Evolutionary conservation across 2,888 invertebrate species (phyloP), one percentile per base, ranked within the genome.

Genomic region (Pocota personata): DNA sequence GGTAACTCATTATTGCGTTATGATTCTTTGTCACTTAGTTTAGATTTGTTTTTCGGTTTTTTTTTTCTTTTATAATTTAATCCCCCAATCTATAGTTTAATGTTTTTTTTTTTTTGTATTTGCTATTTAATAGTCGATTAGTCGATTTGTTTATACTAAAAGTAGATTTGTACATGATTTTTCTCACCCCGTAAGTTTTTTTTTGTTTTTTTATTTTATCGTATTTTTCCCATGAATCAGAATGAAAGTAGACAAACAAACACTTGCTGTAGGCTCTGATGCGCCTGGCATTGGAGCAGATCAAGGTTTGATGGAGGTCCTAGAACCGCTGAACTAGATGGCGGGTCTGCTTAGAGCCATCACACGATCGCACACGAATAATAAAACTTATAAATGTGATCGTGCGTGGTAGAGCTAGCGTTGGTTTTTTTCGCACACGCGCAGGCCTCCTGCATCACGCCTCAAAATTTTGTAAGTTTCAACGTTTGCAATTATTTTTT

Each of bases 111-210:
- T 69, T 50, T 58, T 84, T 79, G 79, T 64, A 80, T 75, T 84
- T 84, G 66, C 83, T 83, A 83, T 83, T 83, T 78, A 73, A 73
- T 78, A 83, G 82, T 82, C 55, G 69, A 62, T 69, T 69, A 80
- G 73, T 80, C 82, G 82, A 72, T 72, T 82, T 72, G 21, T 82
- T 86, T 77, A 76, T 72, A 77, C 86, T 86, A 86, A 86, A 84
- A 86, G 76, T 86, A 86, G 86, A 86, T 86, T 86, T 86, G 86
- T 86, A 86, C 86, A 86, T 86, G 86, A 82, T 86, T 82, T 79
- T 75, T 76, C 64, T 82, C 69, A 60, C 72, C 76, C 72, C 76
- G 72, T 72, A 71, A 76, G 62, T 46, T 67, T 55, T 71, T 50
- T 27, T 71, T 71, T 37, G 12, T 21, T 52, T 50, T 48, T 46